Evolutionary conservation across 2,888 invertebrate species (phyloP), one percentile per base, ranked within the genome.

Genomic region (Nesidiocoris tenuis): DNA sequence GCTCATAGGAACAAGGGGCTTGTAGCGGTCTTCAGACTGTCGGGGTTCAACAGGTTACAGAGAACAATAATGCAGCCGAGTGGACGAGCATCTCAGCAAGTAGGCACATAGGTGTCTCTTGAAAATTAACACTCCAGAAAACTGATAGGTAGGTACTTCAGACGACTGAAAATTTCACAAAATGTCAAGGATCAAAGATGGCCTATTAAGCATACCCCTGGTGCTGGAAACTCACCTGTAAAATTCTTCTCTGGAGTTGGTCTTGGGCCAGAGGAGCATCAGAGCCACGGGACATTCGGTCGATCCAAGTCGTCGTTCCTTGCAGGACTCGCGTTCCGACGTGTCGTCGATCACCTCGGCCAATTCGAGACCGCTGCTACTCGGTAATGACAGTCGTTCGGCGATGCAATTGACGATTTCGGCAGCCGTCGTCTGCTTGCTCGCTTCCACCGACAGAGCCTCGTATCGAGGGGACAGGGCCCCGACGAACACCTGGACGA

Each of bases 391-490:
- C 56, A 91, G 85, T 80, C 90, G 86, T 82, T 94, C 93, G 78
- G 92, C 91, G 80, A 95, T 95, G 83, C 94, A 95, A 80, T 91
- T 89, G 77, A 95, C 94, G 82, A 96, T 93, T 85, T 96, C 95
- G 81, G 94, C 93, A 0, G 94, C 93, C 80, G 94, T 94, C 77
- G 95, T 95, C 84, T 94, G 93, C 83, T 95, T 95, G 80, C 94
- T 94, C 76, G 95, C 94, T 85, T 95, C 94, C 80, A 96, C 93
- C 75, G 92, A 92, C 79, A 95, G 87, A 79, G 94, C 93, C 85
- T 95, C 94, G 86, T 93, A 94, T 84, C 93, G 91, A 81, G 90
- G 90, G 81, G 93, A 93, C 82, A 94, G 87, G 81, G 93, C 92
- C 81, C 94, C 94, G 84, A 95, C 94, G 86, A 93, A 93, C 85